Conservation (phyloP, 2,888 invertebrate species). For the Octodonta nipae region DNA sequence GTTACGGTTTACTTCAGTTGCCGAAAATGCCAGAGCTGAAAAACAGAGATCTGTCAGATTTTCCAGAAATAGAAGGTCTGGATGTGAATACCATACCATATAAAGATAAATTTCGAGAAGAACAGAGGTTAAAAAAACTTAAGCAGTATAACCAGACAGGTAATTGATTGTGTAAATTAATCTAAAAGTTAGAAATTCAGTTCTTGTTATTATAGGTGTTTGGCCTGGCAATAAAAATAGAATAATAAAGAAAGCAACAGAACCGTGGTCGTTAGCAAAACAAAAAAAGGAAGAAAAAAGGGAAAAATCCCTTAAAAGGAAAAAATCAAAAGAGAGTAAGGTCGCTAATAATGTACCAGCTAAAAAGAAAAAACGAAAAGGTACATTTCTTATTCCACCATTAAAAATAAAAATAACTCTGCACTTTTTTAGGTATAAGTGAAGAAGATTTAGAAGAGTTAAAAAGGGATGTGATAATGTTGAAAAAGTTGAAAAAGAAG, state of each 20-base stretch:
- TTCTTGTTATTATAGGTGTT: slow-evolving; percentile 23
- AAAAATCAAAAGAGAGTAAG: slow-evolving; percentile 43
- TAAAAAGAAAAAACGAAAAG: slow-evolving; percentile 33
- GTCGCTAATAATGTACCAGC: slow-evolving; percentile 33
- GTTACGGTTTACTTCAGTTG: slow-evolving; percentile 79
- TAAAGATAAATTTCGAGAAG: slow-evolving; percentile 65
- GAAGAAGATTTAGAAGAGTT: slow-evolving; percentile 65
- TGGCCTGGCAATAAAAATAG: slow-evolving; percentile 34
- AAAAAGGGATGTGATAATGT: slow-evolving; percentile 64
- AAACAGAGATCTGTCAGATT: slow-evolving; percentile 43
- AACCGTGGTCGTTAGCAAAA: slow-evolving; percentile 68
- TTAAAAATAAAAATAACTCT: slow-evolving; percentile 22
- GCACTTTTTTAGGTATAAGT: slow-evolving; percentile 36
- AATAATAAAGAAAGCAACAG: slow-evolving; percentile 43
- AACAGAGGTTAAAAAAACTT: slow-evolving; percentile 56
- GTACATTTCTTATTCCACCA: background rate
- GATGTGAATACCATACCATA: slow-evolving; percentile 67
- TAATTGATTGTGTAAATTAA: no score
- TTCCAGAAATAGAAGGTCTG: slow-evolving; percentile 44
- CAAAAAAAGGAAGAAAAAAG: slow-evolving; percentile 53
- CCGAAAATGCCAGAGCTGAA: slow-evolving; percentile 93
- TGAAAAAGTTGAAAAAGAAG: slow-evolving; percentile 76
- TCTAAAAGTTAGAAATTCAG: slow-evolving; percentile 3
- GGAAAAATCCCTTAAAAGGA: slow-evolving; percentile 47
- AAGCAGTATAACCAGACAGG: slow-evolving; percentile 57